phyloP scores from a whole-genome alignment of 2,888 invertebrate genomes.

The Atrina japonica region DNA sequence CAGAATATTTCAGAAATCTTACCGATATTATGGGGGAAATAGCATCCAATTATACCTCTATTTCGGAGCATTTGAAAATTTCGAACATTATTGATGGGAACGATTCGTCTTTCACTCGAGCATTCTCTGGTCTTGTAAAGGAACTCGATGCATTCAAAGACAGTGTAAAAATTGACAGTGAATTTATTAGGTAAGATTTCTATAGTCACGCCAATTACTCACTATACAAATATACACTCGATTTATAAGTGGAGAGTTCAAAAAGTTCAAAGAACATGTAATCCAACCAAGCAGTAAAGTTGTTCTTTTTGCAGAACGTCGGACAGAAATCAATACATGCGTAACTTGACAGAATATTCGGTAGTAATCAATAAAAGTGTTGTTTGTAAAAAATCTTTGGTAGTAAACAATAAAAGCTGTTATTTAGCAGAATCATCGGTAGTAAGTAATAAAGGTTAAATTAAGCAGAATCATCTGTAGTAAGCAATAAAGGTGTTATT shows the following conservation, averaged over 20 bases:
- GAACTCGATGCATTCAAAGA: slow-evolving; percentile 49
- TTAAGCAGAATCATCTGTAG: too few relatives aligned
- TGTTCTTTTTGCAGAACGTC: background rate
- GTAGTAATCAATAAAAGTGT: too few relatives aligned
- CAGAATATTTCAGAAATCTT: slow-evolving; percentile 43
- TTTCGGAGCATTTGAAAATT: slow-evolving; percentile 41
- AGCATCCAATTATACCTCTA: background rate
- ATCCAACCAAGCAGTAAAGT: too few relatives aligned
- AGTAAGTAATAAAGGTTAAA: too few relatives aligned
- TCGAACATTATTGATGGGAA: slow-evolving; percentile 46
- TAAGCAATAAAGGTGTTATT: too few relatives aligned
- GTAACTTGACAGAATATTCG: too few relatives aligned
- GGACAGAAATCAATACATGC: slow-evolving; percentile 2
- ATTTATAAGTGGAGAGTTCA: too few relatives aligned
- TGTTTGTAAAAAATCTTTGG: too few relatives aligned
- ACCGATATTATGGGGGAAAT: slow-evolving; percentile 34
- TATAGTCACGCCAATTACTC: background rate
- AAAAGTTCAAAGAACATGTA: too few relatives aligned
- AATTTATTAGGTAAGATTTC: slow-evolving; percentile 55
- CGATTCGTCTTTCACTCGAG: slow-evolving; percentile 51
- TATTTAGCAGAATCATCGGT: too few relatives aligned
- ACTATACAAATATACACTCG: background rate
- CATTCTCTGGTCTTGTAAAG: slow-evolving; percentile 45
- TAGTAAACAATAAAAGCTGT: too few relatives aligned
- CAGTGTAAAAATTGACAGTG: slow-evolving; percentile 48